Conservation (phyloP, 1,140 invertebrate species). For the Agrilus planipennis region DNA sequence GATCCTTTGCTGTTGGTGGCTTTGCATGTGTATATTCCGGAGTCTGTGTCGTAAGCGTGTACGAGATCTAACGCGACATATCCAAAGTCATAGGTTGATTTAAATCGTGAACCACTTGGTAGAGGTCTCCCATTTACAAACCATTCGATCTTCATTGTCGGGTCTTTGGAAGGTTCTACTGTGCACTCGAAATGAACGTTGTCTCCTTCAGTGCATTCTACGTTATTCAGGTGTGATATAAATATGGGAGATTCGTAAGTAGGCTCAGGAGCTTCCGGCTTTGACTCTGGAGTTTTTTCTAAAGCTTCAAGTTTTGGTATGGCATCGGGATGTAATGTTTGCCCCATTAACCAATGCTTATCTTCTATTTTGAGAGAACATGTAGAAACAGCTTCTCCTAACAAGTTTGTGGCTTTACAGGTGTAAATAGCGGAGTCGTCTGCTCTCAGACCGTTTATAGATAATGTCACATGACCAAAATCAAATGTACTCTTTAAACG, state of each 20-base stretch:
- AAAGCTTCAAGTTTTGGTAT: slow-evolving; percentile 74
- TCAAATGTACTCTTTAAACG: slow-evolving; percentile 81
- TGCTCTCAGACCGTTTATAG: slow-evolving; percentile 70
- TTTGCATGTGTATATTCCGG: slow-evolving; percentile 81
- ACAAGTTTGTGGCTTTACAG: slow-evolving; percentile 80
- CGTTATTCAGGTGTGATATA: slow-evolving; percentile 81
- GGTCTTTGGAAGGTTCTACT: slow-evolving; percentile 88
- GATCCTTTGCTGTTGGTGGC: slow-evolving; percentile 84
- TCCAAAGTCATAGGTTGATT: slow-evolving; percentile 81
- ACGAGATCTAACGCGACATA: slow-evolving; percentile 74
- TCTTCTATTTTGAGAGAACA: slow-evolving; percentile 83
- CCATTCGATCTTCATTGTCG: slow-evolving; percentile 88
- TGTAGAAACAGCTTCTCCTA: slow-evolving; percentile 86
- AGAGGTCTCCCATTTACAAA: slow-evolving; percentile 76
- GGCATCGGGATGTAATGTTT: slow-evolving; percentile 84
- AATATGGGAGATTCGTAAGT: slow-evolving; percentile 77
- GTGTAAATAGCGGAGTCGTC: slow-evolving; percentile 92
- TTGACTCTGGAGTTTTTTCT: slow-evolving; percentile 59
- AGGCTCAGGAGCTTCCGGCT: slow-evolving; percentile 56
- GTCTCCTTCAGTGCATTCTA: slow-evolving; percentile 80
- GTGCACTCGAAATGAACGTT: slow-evolving; percentile 90
- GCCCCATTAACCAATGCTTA: slow-evolving; percentile 73
- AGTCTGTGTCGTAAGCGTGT: slow-evolving; percentile 75
- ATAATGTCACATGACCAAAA: slow-evolving; percentile 86
- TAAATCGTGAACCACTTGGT: slow-evolving; percentile 66